Evolutionary conservation across 2,113 vertebrate species (phyloP).

Genomic region (Callopanchax toddi): DNA sequence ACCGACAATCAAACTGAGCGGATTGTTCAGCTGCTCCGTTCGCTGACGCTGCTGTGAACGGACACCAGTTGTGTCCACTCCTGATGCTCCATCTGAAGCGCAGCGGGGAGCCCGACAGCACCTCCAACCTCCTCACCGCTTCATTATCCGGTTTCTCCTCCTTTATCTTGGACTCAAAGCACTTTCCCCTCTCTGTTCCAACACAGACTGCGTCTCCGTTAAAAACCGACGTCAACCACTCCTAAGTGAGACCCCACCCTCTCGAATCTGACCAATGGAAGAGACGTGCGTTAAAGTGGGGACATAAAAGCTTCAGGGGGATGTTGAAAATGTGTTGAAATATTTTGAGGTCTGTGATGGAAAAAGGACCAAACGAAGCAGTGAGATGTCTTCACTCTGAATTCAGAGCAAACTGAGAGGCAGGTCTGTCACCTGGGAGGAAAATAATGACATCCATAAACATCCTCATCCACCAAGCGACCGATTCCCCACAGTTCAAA

Average conservation of each 20-base stretch:
- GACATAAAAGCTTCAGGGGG: slow-evolving; percentile 4
- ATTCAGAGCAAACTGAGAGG: no score
- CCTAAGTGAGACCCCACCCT: slow-evolving; percentile 75
- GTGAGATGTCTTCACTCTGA: not conserved
- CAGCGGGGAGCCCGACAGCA: slow-evolving; percentile 13
- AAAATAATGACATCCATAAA: slow-evolving; percentile 18
- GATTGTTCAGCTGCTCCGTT: slow-evolving; percentile 52
- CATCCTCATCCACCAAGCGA: slow-evolving; percentile 27
- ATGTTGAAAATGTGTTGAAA: not conserved
- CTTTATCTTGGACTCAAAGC: slow-evolving; percentile 22
- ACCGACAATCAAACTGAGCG: not conserved
- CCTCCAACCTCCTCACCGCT: slow-evolving; percentile 22
- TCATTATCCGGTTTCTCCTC: not conserved
- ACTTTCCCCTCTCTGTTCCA: slow-evolving; percentile 41
- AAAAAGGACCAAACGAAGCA: not conserved
- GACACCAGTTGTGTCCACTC: slow-evolving; percentile 47
- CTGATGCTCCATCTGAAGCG: slow-evolving; percentile 36
- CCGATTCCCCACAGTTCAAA: slow-evolving; percentile 17
- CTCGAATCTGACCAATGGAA: slow-evolving; percentile 69
- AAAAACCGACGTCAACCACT: slow-evolving; percentile 56
- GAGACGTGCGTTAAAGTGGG: slow-evolving; percentile 40
- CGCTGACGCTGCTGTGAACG: slow-evolving; percentile 26
- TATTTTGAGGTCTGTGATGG: not conserved
- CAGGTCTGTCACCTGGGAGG: not conserved
- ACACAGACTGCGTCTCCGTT: slow-evolving; percentile 37